Evolutionary conservation across 1,140 invertebrate genomes (phyloP).

Genomic region (Apis mellifera): DNA sequence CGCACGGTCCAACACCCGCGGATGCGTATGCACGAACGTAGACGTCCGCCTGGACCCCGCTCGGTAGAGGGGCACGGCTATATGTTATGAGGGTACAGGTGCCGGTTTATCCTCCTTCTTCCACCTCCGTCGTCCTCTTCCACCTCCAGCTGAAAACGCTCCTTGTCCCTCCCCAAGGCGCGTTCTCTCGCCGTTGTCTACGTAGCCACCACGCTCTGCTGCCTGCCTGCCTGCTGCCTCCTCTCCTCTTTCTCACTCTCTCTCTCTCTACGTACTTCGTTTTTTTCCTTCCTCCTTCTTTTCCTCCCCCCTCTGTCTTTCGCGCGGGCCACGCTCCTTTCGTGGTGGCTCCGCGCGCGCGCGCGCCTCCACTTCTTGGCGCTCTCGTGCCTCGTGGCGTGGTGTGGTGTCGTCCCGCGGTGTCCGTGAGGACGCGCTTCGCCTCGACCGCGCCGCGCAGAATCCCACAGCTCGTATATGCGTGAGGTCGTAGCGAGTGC

Average conservation of each 20-base stretch:
- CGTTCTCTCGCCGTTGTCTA: conserved; percentile 56
- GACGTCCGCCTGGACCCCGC: conserved; percentile 37
- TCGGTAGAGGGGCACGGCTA: conserved; percentile 43
- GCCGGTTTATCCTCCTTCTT: conserved; percentile 63
- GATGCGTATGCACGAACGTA: conserved; percentile 44
- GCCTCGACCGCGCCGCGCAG: conserved; percentile 29
- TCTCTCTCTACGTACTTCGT: background rate
- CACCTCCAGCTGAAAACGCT: conserved; percentile 40
- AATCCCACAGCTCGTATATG: conserved; percentile 49
- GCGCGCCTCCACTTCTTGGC: background rate
- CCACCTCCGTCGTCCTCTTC: conserved; percentile 9
- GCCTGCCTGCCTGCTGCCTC: conserved; percentile 2
- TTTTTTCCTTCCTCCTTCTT: background rate
- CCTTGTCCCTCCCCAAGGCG: conserved; percentile 30
- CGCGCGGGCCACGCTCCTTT: background rate
- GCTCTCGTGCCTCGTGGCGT: background rate
- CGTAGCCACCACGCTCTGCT: conserved; percentile 34
- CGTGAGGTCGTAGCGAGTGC: conserved; percentile 67
- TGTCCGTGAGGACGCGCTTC: conserved; percentile 36
- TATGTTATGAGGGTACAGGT: conserved; percentile 70
- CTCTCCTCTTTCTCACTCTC: conserved; percentile 12
- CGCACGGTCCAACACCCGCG: conserved; percentile 56
- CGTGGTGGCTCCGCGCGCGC: background rate
- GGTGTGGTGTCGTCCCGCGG: conserved; percentile 25
- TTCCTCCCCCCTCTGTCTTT: background rate